These are phyloP conservation scores for Chloroceryle inda DNA, from an alignment of 2,797 vertebrate species.

Conservation along the genomic window DNA sequence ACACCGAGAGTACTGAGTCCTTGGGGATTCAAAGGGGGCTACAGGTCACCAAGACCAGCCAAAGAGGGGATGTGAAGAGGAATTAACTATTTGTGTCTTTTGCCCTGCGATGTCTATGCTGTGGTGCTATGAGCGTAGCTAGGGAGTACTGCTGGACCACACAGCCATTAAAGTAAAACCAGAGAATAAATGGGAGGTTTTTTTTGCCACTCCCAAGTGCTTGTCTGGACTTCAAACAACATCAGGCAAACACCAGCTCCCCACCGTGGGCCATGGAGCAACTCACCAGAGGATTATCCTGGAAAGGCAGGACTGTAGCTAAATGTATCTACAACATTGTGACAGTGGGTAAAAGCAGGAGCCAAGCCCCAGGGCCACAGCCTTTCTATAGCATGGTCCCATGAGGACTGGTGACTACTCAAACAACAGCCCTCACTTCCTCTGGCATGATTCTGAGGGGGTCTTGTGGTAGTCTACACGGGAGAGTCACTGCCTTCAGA, in stretches of 20 bases:
- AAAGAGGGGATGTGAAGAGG: background rate
- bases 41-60: background rate
- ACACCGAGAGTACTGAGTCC: accelerated
- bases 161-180: background rate
- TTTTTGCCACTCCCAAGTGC: background rate
- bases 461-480: accelerated
- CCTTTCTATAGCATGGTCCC: background rate
- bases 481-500: background rate
- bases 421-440: background rate
- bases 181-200: background rate
- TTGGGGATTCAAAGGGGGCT: background rate
- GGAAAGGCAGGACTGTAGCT: background rate
- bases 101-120: background rate
- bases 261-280: background rate
- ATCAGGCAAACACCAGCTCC: background rate
- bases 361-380: background rate
- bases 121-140: background rate
- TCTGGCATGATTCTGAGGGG: accelerated
- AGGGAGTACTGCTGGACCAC: background rate
- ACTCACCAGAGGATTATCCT: background rate
- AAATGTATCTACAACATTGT: accelerated
- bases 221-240: background rate
- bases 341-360: background rate
- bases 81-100: background rate
- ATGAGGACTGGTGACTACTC: accelerated